A percentile compares a stretch with the other conserved stretches of the same genome.
Evolutionary conservation across 2,888 invertebrate species (phyloP).

Genomic region (Ametastegia equiseti): DNA sequence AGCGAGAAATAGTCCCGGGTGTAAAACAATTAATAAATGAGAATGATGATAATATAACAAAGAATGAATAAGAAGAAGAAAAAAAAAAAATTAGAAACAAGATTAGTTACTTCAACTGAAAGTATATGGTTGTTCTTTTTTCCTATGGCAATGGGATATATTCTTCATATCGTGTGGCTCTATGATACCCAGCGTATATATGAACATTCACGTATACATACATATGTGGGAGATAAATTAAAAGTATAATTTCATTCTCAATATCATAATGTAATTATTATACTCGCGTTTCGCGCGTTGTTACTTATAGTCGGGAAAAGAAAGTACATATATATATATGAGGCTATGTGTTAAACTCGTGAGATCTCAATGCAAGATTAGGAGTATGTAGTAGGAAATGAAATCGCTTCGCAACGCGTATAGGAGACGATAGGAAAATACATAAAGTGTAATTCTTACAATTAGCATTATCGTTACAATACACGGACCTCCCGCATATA

Average conservation of each 20-base stretch:
- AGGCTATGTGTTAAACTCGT: background rate
- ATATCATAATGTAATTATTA: constrained; percentile 21
- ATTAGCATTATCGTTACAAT: constrained; percentile 23
- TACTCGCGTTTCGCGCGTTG: background rate
- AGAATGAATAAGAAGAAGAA: too few relatives aligned
- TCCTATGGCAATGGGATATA: too few relatives aligned
- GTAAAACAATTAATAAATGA: constrained; percentile 13
- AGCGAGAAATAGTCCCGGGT: background rate
- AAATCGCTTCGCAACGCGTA: constrained; percentile 10
- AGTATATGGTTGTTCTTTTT: too few relatives aligned
- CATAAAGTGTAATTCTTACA: constrained; percentile 27
- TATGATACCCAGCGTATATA: too few relatives aligned
- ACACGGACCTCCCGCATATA: too few relatives aligned
- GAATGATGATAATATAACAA: background rate
- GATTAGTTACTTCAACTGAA: too few relatives aligned
- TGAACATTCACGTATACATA: too few relatives aligned
- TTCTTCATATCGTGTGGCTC: too few relatives aligned
- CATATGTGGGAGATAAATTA: background rate
- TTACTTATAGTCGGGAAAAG: background rate
- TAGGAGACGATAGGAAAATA: constrained; percentile 22
- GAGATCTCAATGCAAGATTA: background rate
- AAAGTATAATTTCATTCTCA: background rate
- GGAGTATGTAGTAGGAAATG: constrained; percentile 26
- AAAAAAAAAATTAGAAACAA: too few relatives aligned
- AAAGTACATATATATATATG: too few relatives aligned